Percentiles rank a stretch among this genome's conserved stretches.
These are phyloP conservation scores for Sternarchorhynchus goeldii DNA, from an alignment of 2,797 vertebrate species.

Conservation along the genomic window DNA sequence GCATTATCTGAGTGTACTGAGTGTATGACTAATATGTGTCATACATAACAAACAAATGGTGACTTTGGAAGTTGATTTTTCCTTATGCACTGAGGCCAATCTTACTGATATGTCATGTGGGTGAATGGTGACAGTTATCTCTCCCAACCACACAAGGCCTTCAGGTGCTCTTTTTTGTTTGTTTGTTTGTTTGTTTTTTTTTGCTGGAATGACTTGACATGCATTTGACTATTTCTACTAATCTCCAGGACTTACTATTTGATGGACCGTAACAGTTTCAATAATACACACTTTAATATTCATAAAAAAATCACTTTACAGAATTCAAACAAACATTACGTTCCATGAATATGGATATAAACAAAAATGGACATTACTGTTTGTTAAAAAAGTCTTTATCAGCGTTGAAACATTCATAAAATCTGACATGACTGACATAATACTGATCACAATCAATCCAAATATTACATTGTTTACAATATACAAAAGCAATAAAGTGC, in stretches of 20 bases:
- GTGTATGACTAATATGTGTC: too few species aligned
- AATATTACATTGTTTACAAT: conserved; percentile 58
- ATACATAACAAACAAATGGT: too few species aligned
- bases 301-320: conserved; percentile 66
- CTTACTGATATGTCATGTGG: too few species aligned
- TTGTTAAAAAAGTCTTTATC: conserved; percentile 62
- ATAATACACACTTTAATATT: conserved; percentile 63
- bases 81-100: too few species aligned
- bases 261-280: not conserved
- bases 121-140: too few species aligned
- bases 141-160: not conserved
- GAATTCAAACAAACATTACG: conserved; percentile 56
- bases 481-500: conserved; percentile 77
- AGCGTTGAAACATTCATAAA: conserved; percentile 70
- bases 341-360: conserved; percentile 54
- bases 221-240: not conserved
- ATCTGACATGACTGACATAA: conserved; percentile 71
- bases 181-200: not conserved
- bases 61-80: too few species aligned
- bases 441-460: conserved; percentile 77
- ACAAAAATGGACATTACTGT: conserved; percentile 62
- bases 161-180: not conserved
- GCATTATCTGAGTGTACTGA: too few species aligned
- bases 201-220: not conserved
- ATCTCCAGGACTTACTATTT: conserved; percentile 9